Conservation (phyloP, 1,140 invertebrate species). For the Pygmarrhopalites habei region DNA sequence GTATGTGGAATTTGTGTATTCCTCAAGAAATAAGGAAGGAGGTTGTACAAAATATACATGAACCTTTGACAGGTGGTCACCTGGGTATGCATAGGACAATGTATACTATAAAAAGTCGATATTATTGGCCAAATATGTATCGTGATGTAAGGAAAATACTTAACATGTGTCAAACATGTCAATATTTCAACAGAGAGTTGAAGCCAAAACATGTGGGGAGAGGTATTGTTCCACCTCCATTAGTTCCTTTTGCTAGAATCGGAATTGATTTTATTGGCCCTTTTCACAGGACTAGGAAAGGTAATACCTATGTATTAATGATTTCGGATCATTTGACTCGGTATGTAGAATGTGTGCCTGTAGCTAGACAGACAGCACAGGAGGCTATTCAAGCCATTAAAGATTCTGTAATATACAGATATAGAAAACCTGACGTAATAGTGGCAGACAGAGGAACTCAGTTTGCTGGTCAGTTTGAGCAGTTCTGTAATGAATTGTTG, state of each 20-base stretch:
- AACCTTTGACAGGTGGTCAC: neutral
- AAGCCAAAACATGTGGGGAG: neutral
- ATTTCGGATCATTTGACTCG: conserved; percentile 13
- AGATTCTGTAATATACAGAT: neutral
- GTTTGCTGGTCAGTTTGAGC: conserved; percentile 32
- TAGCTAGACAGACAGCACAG: neutral
- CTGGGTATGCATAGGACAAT: neutral
- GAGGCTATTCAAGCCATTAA: neutral
- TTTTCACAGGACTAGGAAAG: conserved; percentile 1
- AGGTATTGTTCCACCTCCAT: neutral
- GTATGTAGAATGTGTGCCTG: conserved; percentile 19
- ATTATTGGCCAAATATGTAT: neutral
- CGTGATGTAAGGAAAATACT: neutral
- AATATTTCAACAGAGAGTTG: neutral
- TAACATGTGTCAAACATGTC: neutral
- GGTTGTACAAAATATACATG: neutral
- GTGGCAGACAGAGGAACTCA: conserved; percentile 42
- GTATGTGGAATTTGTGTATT: neutral
- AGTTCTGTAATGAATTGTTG: conserved; percentile 37
- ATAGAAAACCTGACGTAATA: conserved; percentile 39
- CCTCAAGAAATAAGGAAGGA: neutral
- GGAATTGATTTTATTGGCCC: conserved; percentile 25
- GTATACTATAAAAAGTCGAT: neutral
- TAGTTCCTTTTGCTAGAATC: conserved; percentile 15
- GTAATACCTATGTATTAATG: conserved; percentile 9